phyloP scores from a whole-genome alignment of 1,140 invertebrate species.

The Phthorimaea operculella region DNA sequence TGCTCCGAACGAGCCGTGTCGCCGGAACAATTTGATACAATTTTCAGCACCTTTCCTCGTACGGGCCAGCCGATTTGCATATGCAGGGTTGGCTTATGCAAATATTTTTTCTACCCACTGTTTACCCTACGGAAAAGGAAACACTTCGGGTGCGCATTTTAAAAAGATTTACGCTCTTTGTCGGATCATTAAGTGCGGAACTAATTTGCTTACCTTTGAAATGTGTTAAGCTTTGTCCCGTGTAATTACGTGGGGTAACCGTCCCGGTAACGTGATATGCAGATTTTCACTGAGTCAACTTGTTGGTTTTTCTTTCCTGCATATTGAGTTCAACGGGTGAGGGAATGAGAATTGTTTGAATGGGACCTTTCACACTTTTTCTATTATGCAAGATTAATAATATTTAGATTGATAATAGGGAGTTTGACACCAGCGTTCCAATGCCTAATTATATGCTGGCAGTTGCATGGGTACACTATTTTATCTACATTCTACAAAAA shows the following conservation, averaged over 20 bases:
- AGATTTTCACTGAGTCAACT: conserved; percentile 28
- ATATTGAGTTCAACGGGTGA: background rate
- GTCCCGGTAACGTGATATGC: conserved; percentile 58
- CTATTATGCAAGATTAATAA: too few species aligned
- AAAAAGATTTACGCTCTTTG: conserved; percentile 67
- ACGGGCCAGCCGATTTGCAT: conserved; percentile 58
- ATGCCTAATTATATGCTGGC: too few species aligned
- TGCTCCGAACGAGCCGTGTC: conserved; percentile 54
- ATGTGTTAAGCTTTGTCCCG: conserved; percentile 60
- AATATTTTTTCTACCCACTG: conserved; percentile 63
- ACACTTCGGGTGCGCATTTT: conserved; percentile 55
- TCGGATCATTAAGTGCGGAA: conserved; percentile 65
- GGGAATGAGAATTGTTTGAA: too few species aligned
- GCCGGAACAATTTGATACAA: conserved; percentile 64
- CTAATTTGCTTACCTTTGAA: conserved; percentile 68
- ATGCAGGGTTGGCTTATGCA: conserved; percentile 56
- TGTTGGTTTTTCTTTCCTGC: conserved; percentile 23
- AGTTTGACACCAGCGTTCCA: too few species aligned
- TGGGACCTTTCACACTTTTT: too few species aligned
- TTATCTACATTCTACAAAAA: too few species aligned
- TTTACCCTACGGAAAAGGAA: conserved; percentile 58
- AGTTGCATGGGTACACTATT: too few species aligned
- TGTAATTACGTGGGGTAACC: conserved; percentile 52
- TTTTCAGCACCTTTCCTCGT: conserved; percentile 55
- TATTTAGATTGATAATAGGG: too few species aligned